These are phyloP conservation scores for Malacoctenus gilli DNA, from an alignment of 2,797 vertebrate species.

Conservation along the genomic window DNA sequence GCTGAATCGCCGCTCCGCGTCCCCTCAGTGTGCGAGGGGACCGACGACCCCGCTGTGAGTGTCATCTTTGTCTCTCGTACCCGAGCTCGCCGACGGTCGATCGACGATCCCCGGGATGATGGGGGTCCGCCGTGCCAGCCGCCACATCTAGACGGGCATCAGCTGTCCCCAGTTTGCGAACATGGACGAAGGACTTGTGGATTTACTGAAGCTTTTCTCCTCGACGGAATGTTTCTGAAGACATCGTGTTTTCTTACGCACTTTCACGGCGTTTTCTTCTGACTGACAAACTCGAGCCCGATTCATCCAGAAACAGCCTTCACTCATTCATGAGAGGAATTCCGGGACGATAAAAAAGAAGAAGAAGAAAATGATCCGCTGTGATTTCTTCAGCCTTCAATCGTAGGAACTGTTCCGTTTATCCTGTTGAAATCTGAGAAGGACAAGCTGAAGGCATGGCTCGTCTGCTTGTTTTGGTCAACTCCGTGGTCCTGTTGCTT, in stretches of 20 bases:
- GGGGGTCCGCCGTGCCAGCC: constrained; percentile 14
- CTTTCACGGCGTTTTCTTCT: constrained; percentile 30
- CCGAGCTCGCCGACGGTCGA: constrained; percentile 31
- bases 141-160: constrained; percentile 7
- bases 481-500: constrained; percentile 89
- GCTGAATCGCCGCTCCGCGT: constrained; percentile 40
- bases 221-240: constrained; percentile 55
- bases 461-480: constrained; percentile 82
- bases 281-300: constrained; percentile 48
- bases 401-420: constrained; percentile 21
- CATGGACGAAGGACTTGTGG: constrained; percentile 52
- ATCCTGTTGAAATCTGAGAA: constrained; percentile 4
- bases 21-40: constrained; percentile 27
- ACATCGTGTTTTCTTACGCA: constrained; percentile 33
- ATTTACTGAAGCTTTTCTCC: constrained; percentile 40
- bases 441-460: constrained; percentile 79
- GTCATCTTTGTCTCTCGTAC: constrained; percentile 32
- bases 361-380: constrained; percentile 46
- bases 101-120: constrained; percentile 15
- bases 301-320: constrained; percentile 5
- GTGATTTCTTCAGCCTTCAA: constrained; percentile 37
- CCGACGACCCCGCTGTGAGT: constrained; percentile 21
- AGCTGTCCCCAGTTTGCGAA: constrained; percentile 13
- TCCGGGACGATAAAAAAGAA: constrained; percentile 19
- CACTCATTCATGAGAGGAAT: constrained; percentile 23